phyloP scores from a whole-genome alignment of 2,113 vertebrate species.

The Otolemur garnettii region DNA sequence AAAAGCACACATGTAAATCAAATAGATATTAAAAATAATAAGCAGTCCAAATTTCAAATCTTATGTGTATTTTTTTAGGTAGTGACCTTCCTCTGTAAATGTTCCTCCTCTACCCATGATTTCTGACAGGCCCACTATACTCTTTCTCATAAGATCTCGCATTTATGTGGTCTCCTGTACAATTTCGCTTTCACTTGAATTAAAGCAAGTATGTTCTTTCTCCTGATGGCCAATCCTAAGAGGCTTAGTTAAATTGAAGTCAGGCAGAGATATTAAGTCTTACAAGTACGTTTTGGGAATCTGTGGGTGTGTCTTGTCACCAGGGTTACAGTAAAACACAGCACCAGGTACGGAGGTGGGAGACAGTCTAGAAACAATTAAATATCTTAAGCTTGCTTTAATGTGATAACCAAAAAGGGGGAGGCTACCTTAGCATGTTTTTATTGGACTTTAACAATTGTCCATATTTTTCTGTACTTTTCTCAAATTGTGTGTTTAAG shows the following conservation, averaged over 20 bases:
- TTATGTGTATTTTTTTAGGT: background rate
- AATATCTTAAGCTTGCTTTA: background rate
- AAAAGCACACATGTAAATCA: conserved; percentile 17
- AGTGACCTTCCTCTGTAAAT: background rate
- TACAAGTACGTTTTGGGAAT: background rate
- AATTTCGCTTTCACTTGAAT: conserved; percentile 54
- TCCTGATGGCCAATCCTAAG: conserved; percentile 27
- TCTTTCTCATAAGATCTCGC: conserved; percentile 12
- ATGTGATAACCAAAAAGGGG: background rate
- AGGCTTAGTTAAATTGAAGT: conserved; percentile 52
- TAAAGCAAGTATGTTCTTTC: conserved; percentile 44
- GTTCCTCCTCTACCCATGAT: background rate
- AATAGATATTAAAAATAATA: conserved; percentile 53
- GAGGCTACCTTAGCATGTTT: conserved; percentile 4
- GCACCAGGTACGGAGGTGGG: background rate
- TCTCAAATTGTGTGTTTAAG: conserved; percentile 40
- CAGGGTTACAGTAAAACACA: background rate
- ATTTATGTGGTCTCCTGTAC: conserved; percentile 12
- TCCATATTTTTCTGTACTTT: background rate
- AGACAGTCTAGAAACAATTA: background rate
- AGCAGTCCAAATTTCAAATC: conserved; percentile 1
- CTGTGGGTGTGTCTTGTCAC: background rate
- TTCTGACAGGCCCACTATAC: background rate
- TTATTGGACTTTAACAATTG: conserved; percentile 44
- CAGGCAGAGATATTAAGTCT: conserved; percentile 11